Conservation (phyloP, 1,140 invertebrate species). For the Holotrichia oblita region DNA sequence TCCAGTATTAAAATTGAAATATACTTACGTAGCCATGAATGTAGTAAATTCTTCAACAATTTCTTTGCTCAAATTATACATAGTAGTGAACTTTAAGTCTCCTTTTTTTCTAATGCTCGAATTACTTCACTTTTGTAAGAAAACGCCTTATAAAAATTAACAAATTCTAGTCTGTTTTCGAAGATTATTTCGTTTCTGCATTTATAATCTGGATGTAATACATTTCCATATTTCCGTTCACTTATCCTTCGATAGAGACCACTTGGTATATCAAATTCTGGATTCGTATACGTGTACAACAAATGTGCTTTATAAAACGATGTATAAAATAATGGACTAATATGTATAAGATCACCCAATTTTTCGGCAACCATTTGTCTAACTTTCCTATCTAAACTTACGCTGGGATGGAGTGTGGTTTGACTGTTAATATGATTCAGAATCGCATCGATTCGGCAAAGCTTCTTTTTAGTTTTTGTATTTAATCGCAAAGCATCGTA, state of each 20-base stretch:
- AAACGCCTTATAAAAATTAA: constrained; percentile 3
- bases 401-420: background rate
- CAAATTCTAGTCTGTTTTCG: background rate
- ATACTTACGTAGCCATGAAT: background rate
- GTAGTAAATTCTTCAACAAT: background rate
- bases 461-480: background rate
- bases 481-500: background rate
- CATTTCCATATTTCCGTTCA: background rate
- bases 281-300: background rate
- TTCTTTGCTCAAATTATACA: background rate
- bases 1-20: background rate
- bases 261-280: constrained; percentile 20
- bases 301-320: background rate
- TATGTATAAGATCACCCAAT: constrained; percentile 9
- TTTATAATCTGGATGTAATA: background rate
- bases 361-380: background rate
- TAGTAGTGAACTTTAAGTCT: background rate
- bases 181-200: background rate
- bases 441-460: background rate
- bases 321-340: constrained; percentile 6
- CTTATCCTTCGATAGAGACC: background rate
- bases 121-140: constrained; percentile 1
- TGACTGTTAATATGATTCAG: background rate
- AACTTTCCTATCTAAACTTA: constrained; percentile 4
- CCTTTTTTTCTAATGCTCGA: background rate